Base-by-base conservation (phyloP, 2,113 vertebrate species). In the Lanius ludovicianus region DNA sequence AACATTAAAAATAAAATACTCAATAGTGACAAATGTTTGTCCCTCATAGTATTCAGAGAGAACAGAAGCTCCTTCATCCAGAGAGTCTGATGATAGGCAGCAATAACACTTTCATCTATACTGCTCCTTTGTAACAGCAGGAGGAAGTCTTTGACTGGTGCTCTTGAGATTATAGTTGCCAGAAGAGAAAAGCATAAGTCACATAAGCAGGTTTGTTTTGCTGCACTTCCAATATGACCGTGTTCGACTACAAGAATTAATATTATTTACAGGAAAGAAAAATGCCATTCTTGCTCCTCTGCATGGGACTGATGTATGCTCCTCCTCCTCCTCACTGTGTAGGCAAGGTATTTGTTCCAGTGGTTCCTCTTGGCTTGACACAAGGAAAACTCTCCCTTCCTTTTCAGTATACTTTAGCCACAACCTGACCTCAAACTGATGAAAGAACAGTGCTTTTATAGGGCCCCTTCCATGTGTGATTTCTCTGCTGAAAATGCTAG, bases 61-160 rank as follows among this genome's bases (percentile, higher is more conserved):
- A 69, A 96, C 86, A 96, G 90, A 96, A 85, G 87, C 53, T 96
- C 81, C 78, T 95, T 96, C 86, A 37, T 37, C 37, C 37, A 94
- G 92, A 95, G 37, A 13, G 21, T 91, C 52, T 87, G 68, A 81
- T 89, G 87, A 93, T 21, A 84, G 70, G 41, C 81, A 87, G 69
- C 37, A 74, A 78, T 78, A 93, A 87, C 3, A 1, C 33, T 94
- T 84, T 28, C 44, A 67, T 90, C 90, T 94, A 93, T 91, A 96
- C 69, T 95, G 62, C 74, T 92, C 81, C 89, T 91, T 91, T 97
- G 84, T 49, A 67, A 76, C 93, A 95, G 89, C 93, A 94, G 93
- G 65, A 91, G 56, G 81, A 91, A 87, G 56, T 82, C 53, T 80
- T 93, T 76, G 80, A 42, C 71, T 96, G 35, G 52, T 68, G 60